Percentiles rank a stretch among this genome's conserved stretches.
Evolutionary conservation across 2,888 invertebrate genomes (phyloP).

Genomic region (Lottia gigantea): DNA sequence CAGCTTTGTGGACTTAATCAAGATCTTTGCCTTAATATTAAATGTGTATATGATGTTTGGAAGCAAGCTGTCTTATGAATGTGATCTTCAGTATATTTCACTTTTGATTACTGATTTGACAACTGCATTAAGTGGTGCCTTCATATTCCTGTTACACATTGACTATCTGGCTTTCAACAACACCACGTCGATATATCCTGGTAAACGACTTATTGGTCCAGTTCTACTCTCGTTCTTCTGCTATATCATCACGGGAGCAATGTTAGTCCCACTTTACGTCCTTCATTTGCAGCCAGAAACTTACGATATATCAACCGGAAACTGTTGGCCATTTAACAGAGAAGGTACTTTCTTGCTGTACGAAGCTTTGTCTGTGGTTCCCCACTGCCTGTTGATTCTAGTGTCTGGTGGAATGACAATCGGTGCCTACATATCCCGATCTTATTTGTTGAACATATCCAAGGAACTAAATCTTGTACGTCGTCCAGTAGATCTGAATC

Average conservation of each 20-base stretch:
- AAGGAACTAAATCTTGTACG: not conserved
- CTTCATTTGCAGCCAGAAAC: not conserved
- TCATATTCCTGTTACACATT: not conserved
- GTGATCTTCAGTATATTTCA: conserved; percentile 1
- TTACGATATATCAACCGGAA: not conserved
- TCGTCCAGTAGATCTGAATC: not conserved
- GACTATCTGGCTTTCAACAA: not conserved
- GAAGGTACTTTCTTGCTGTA: not conserved
- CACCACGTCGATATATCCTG: not conserved
- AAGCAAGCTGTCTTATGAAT: not conserved
- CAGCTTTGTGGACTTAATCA: not conserved
- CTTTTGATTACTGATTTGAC: not conserved
- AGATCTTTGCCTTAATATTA: not conserved
- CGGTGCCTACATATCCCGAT: not conserved
- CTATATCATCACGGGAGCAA: not conserved
- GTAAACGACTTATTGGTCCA: not conserved
- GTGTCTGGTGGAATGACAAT: conserved; percentile 4
- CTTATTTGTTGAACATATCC: not conserved
- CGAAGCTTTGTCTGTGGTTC: not conserved
- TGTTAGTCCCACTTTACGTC: not conserved
- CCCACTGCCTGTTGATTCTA: not conserved
- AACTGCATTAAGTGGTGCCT: not conserved
- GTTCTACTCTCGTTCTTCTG: not conserved
- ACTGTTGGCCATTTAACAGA: not conserved
- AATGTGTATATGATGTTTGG: not conserved